Base-by-base conservation (phyloP, 2,113 vertebrate genomes). In the Nicator chloris region DNA sequence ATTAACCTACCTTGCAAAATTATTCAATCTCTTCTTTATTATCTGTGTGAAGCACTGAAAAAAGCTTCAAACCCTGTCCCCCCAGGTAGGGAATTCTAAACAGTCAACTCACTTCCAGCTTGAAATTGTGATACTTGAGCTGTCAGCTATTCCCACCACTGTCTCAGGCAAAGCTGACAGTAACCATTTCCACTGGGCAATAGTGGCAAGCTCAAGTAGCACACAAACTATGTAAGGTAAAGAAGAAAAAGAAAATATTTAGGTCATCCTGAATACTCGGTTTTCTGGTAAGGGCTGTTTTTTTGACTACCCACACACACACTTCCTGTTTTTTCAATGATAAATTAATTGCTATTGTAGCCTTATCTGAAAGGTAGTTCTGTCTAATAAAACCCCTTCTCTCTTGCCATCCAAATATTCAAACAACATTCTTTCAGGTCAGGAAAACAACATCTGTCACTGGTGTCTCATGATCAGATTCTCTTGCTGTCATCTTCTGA, bases 31-130 rank as follows among this genome's bases (percentile, higher is more conserved):
- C 54, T 68, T 54, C 44, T 64, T 91, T 19, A 59, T 14, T 18
- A 50, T 6, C 44, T 30, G 15, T 73, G 14, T 61, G 30, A 88
- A 92, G 26, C 33, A 53, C 12, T 57, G 54, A 44, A 57, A 72
- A 78, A 63, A 10, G 2, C 4, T 5, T 37, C 14, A 79, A 35
- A 35, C 1, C 6, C 4, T 11, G 12, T 20, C 10, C 7, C 4
- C 3, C 5, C 11, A 51, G 30, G 27, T 0, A 82, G 24, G 26
- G 20, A 88, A 86, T 37, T 80, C 35, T 56, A 31, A 76, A 70
- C n/a, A 69, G 40, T 17, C 59, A 85, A 18, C 11, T 72, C n/a
- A 44, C 14, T 49, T 63, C 57, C 47, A 79, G 27, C 35, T 80
- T 68, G 39, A 39, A 82, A 59, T 1, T 54, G 61, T 18, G 49